Evolutionary conservation across 2,797 vertebrate genomes (phyloP).

Genomic region (Margarornis squamiger): DNA sequence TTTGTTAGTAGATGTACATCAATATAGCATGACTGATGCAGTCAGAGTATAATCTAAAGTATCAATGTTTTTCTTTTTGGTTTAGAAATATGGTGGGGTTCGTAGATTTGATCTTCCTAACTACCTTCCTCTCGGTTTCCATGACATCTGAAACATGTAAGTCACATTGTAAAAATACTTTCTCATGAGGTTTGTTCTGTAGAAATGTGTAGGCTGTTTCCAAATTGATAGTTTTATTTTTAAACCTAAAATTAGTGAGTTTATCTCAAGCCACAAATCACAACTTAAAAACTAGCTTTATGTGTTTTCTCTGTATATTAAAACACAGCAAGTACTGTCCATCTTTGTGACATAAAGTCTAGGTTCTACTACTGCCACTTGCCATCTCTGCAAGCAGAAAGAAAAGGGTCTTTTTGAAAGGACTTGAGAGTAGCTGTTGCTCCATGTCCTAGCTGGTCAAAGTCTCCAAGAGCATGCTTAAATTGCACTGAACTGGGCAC

Average conservation of each 20-base stretch:
- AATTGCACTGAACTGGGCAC: accelerated
- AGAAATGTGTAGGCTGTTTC: neutral
- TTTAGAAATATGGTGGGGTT: neutral
- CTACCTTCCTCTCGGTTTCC: neutral
- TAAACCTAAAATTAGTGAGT: neutral
- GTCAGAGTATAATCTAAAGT: neutral
- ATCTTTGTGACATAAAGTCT: neutral
- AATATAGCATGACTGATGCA: neutral
- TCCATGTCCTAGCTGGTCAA: neutral
- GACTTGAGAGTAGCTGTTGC: neutral
- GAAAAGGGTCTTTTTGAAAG: neutral
- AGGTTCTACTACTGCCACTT: neutral
- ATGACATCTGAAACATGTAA: slow-evolving; percentile 35
- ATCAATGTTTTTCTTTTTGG: neutral
- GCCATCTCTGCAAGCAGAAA: neutral
- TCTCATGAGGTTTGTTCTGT: neutral
- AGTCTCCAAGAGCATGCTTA: neutral
- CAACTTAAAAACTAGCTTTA: neutral
- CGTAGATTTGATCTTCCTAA: slow-evolving; percentile 7
- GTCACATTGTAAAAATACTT: neutral
- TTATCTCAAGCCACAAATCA: neutral
- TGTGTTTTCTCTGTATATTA: neutral
- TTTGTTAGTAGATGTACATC: neutral
- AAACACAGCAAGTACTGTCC: neutral
- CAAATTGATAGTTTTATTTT: neutral